Conservation (phyloP, 2,113 vertebrate species). For the Poeciliopsis turrubarensis region DNA sequence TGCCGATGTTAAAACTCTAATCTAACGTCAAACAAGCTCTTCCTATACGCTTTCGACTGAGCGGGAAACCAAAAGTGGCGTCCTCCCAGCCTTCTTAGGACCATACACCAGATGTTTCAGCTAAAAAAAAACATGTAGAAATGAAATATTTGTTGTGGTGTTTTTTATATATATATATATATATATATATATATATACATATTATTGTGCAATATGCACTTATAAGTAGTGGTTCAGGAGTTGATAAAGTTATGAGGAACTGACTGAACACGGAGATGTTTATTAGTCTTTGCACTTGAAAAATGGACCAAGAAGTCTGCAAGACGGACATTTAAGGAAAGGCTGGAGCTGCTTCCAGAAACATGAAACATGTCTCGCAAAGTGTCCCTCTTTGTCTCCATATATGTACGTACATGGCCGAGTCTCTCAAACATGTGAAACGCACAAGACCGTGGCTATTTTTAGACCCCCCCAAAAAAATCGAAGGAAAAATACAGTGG, state of each 20-base stretch:
- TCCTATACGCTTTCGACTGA: too few relatives aligned
- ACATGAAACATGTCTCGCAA: neutral
- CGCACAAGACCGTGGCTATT: constrained; percentile 54
- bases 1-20: neutral
- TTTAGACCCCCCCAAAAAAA: constrained; percentile 69
- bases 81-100: neutral
- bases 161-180: neutral
- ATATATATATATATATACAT: neutral
- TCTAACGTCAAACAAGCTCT: neutral
- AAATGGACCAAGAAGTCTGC: neutral
- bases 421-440: constrained; percentile 44
- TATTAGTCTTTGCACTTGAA: neutral
- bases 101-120: neutral
- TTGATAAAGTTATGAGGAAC: neutral
- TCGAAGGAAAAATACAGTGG: constrained; percentile 49
- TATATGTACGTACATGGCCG: neutral
- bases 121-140: neutral
- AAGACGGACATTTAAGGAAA: neutral
- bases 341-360: neutral
- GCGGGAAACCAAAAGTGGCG: neutral
- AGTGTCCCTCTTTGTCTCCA: neutral
- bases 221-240: neutral
- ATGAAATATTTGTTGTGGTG: neutral
- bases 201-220: neutral
- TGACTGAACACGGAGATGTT: neutral